These are phyloP conservation scores for Eumeta japonica DNA, from an alignment of 1,140 invertebrate species.

Conservation along the genomic window DNA sequence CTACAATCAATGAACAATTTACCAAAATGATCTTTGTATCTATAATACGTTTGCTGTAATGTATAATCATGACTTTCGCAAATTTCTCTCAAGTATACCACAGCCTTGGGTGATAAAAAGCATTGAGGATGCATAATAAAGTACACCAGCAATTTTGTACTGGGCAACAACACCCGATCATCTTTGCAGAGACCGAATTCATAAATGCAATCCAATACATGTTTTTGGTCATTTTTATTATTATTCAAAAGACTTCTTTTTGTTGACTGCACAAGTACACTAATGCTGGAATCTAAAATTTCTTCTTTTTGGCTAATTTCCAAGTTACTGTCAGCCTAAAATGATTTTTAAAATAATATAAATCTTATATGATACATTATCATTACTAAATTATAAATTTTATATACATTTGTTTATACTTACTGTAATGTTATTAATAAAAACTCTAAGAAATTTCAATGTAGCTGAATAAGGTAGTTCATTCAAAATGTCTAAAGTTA, in stretches of 20 bases:
- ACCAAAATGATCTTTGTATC: conserved; percentile 67
- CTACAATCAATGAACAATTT: conserved; percentile 62
- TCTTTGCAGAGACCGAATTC: conserved; percentile 49
- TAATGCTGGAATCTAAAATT: conserved; percentile 55
- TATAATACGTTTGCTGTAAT: conserved; percentile 63
- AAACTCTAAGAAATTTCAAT: conserved; percentile 26
- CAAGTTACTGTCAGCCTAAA: conserved; percentile 29
- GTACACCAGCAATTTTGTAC: conserved; percentile 63
- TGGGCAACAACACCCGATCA: conserved; percentile 54
- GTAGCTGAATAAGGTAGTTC: conserved; percentile 28
- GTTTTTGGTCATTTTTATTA: conserved; percentile 56
- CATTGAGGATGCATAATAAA: conserved; percentile 66
- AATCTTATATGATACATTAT: neutral
- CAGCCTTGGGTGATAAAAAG: conserved; percentile 60
- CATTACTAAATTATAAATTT: conserved; percentile 10
- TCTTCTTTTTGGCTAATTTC: conserved; percentile 40
- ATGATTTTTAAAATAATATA: conserved; percentile 10
- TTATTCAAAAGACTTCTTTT: conserved; percentile 53
- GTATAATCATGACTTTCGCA: conserved; percentile 59
- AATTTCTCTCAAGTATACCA: conserved; percentile 61
- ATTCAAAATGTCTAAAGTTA: conserved; percentile 26
- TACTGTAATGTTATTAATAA: conserved; percentile 29
- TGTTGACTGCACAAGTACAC: conserved; percentile 50
- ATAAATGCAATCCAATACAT: conserved; percentile 56
- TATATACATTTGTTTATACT: conserved; percentile 24